These are phyloP conservation scores for Scytalopus superciliaris DNA, from an alignment of 2,113 vertebrate genomes.

Conservation along the genomic window DNA sequence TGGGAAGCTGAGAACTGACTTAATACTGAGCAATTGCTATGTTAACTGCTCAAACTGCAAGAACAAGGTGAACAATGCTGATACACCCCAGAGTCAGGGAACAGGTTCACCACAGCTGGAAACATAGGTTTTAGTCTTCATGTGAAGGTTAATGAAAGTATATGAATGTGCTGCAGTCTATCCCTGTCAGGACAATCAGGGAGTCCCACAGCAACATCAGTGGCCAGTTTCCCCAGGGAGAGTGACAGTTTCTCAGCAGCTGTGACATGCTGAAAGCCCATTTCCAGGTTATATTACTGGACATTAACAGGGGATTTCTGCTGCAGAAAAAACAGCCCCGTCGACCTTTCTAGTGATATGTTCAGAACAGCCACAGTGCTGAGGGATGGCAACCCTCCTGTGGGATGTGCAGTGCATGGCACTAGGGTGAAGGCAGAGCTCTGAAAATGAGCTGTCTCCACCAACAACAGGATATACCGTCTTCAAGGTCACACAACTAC, in stretches of 20 bases:
- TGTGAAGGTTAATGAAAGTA: not conserved
- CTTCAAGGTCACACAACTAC: not conserved
- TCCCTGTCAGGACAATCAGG: not conserved
- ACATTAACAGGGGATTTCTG: not conserved
- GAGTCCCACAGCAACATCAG: not conserved
- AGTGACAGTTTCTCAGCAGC: not conserved
- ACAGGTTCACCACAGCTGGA: not conserved
- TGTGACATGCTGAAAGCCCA: not conserved
- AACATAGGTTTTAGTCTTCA: not conserved
- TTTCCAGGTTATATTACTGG: not conserved
- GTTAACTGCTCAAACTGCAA: not conserved
- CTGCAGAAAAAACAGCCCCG: not conserved
- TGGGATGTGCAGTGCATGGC: accelerated
- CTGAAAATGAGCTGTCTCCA: not conserved
- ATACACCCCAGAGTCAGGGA: not conserved
- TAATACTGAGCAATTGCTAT: not conserved
- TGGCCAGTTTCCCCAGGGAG: not conserved
- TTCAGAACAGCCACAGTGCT: not conserved
- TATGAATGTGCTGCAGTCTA: not conserved
- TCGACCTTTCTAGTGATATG: not conserved
- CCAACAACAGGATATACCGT: not conserved
- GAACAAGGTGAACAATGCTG: not conserved
- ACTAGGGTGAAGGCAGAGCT: not conserved
- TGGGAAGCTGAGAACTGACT: not conserved
- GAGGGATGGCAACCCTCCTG: not conserved